These are phyloP conservation scores for Thymallus thymallus DNA, from an alignment of 2,113 vertebrate genomes.

Conservation along the genomic window DNA sequence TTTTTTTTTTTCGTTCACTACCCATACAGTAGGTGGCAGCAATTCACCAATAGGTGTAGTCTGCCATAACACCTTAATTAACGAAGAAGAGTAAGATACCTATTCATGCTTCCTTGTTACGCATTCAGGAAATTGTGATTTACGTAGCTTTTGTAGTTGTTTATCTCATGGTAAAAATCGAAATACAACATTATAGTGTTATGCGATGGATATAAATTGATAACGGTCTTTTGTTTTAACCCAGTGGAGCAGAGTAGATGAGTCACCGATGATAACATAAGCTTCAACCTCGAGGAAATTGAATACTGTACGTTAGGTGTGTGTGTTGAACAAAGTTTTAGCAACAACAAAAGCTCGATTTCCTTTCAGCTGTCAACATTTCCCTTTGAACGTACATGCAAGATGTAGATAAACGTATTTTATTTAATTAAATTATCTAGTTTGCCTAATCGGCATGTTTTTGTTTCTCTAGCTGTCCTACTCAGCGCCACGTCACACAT, in stretches of 20 bases:
- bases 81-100: no score
- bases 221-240: not conserved
- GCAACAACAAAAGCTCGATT: constrained; percentile 4
- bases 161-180: not conserved
- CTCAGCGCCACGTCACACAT: constrained; percentile 79
- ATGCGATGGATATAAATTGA: not conserved
- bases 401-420: not conserved
- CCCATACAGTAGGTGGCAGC: no score
- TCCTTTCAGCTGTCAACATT: not conserved
- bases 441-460: no score
- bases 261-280: no score
- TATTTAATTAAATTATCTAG: no score
- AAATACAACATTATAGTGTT: not conserved
- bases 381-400: not conserved
- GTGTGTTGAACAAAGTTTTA: no score
- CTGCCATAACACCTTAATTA: no score
- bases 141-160: not conserved
- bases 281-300: no score
- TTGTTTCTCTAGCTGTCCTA: constrained; percentile 22
- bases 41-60: no score
- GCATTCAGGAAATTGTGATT: constrained; percentile 25
- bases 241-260: no score
- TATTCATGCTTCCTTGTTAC: constrained; percentile 71
- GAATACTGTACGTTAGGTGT: no score
- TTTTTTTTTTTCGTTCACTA: no score